Base-by-base conservation (phyloP, 2,113 vertebrate species). In the Tychaedon coryphoeus region DNA sequence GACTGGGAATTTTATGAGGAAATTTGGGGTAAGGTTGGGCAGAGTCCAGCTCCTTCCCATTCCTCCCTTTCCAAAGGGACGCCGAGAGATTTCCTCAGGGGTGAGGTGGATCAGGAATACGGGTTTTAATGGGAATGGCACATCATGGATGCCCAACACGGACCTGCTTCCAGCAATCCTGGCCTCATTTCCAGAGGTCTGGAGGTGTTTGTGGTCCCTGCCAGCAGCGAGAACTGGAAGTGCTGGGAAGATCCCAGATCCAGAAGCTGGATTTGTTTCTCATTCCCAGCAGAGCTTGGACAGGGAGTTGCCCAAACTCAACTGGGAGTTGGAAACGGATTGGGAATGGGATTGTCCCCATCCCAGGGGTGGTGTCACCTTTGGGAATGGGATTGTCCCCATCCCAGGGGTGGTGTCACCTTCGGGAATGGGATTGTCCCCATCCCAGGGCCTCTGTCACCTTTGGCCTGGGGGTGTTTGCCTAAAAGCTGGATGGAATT, bases 371-470 rank as follows among this genome's bases (percentile, higher is more conserved):
- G 1, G 0, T 70, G n/a, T 29, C 66, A 34, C 47, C n/a, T 50
- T 28, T 43, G 40, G 38, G 23, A 62, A 61, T 50, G 45, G n/a
- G 42, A 6, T 26, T 19, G 16, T 54, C 69, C 34, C 40, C 4
- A 4, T 43, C 48, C 17, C 9, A 26, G 13, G 18, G 72, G 9
- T 0, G 0, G 1, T 56, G 50, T 42, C 29, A 18, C 36, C 50
- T 25, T 20, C 28, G 33, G 51, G 36, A 72, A 72, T 47, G 45
- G 45, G 45, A 47, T 47, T 47, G 45, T 47, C 45, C 10, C 45
- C 45, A 25, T 47, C 8, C 18, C 12, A 5, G 31, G 9, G 33
- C 10, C 3, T 0, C 9, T 60, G 48, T 36, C 76, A 36, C 42
- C 43, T 53, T 31, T 25, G 56, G 25, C 33, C 33, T 36, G 33